Base-by-base conservation (phyloP, 2,888 invertebrate genomes). In the Sinodicranocentrus sp. region DNA sequence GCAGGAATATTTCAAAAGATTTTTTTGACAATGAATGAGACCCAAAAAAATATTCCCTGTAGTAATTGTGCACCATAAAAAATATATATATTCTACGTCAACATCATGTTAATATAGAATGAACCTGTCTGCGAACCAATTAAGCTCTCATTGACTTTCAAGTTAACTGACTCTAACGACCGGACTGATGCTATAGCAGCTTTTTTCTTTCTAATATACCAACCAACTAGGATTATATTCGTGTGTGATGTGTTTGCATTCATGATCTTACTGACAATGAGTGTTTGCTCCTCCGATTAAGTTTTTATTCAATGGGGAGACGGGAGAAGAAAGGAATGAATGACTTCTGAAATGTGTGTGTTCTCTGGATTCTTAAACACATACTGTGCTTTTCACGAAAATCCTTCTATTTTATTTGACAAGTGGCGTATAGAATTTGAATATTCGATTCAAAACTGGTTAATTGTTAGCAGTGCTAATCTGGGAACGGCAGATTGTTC, bases 111-210 rank as follows among this genome's bases (percentile, higher is more conserved):
- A 26, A 39, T 59, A 72, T 28, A 43, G 19, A 73, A 48, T 61
- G 61, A 73, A 73, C 73, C 73, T 73, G 73, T 73, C 61, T 73
- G 61, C 10, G 61, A 61, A 61, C 73, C 73, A 73, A 73, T 73
- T 73, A 73, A 73, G 73, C 73, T 39, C 61, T 73, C 73, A 73
- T 59, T 73, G 73, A 61, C 73, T 73, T 61, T 57, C 57, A 43
- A 44, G 52, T 26, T 10, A 26, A 13, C 28, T 70, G 44, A 25
- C 67, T 33, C 33, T 21, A 59, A 26, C 26, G n/a, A 26, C 25
- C 23, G n/a, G 59, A 52, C 25, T 52, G 52, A 52, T 19, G n/a
- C 33, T 33, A 33, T 6, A 33, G 10, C 33, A 6, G 33, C 33
- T 33, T 33, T n/a, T 33, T 33, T 33, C 33, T 33, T 33, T 33